Base-by-base conservation (phyloP, 2,113 vertebrate species). In the Melanocharis versteri region DNA sequence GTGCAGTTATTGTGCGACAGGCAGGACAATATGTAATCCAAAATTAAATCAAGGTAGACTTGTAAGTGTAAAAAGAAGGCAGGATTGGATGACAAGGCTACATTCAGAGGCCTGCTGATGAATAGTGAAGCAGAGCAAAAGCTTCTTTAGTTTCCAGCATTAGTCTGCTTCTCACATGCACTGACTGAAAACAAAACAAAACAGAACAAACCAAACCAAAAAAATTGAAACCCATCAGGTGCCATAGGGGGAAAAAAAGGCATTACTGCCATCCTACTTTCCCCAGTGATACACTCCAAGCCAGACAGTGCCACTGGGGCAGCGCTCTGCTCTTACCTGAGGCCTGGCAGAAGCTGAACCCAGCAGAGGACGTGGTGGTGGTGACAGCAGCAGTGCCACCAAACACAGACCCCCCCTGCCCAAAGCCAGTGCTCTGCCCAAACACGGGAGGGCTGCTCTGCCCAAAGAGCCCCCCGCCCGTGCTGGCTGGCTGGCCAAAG, bases 341-440 rank as follows among this genome's bases (percentile, higher is more conserved):
- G 9, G 98, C 97, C 64, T 99, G 99, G 85, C 98, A 99, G 75
- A 99, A 99, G 96, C 98, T 98, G 89, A 99, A 99, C 4, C 98
- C 98, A 11, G 99, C 93, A 7, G 99, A 98, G 0, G 99, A 97
- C 0, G 98, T 98, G 1, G 98, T 98, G 17, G 99, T 99, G n/a
- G 99, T 99, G 5, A 98, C 60, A 0, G 97, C 33, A 0, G 97
- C 88, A 42, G 98, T 79, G 10, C 97, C 96, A 2, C 99, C 99
- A 20, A 99, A 99, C 61, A 98, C 91, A 0, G 98, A 92, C 19
- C 97, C 93, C 8, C 94, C 97, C 42, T 99, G 99, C 1, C 99
- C 99, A 30, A 99, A 99, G 50, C 96, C 95, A 1, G 98, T 83
- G 85, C 93, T 98, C 97, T 99, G 99, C 9, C 99, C 99, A 44